Evolutionary conservation across 2,888 invertebrate genomes (phyloP), one percentile per base, ranked within the genome.

Genomic region (Mechanitis mazaeus): DNA sequence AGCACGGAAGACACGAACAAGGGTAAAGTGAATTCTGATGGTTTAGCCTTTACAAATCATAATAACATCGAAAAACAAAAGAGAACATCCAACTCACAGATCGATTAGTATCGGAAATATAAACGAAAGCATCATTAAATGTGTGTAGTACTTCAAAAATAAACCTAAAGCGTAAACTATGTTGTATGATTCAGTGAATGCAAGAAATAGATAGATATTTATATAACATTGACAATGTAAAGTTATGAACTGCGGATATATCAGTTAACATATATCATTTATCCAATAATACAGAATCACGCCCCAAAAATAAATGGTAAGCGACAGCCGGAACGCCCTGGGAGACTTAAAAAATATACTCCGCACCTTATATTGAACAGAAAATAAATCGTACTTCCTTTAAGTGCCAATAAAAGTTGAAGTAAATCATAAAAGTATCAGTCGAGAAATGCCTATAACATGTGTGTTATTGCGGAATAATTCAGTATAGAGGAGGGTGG

Each of bases 391-490:
- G 86, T 86, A 88, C 87, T 87, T 85, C 85, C 87, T 87, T 85
- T 90, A 90, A 89, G 89, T 88, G 87, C 89, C 89, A 90, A 90
- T 90, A 90, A 90, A 90, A 90, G 85, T 89, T 85, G 87, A 78
- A 88, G 88, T 89, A 90, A 90, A 90, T 90, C 89, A 89, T 89
- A 90, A 87, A 89, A 88, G 89, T 89, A 89, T 89, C 88, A 89
- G 85, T 77, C 80, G 80, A 83, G 84, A 87, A 88, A 87, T 79
- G 89, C 89, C 88, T 87, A 87, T 88, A 90, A 89, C 89, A 87
- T 87, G 88, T 88, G 86, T 88, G 88, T 90, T 90, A 90, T 90
- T 87, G 87, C 85, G 74, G 86, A 90, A 90, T 90, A 90, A 90
- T 90, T 90, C 89, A 90, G 86, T 83, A 85, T 85, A 75, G 75